Percentiles rank a stretch among this genome's conserved stretches.
These are phyloP conservation scores for Trichacis sp. DNA, from an alignment of 2,888 invertebrate genomes.

Conservation along the genomic window DNA sequence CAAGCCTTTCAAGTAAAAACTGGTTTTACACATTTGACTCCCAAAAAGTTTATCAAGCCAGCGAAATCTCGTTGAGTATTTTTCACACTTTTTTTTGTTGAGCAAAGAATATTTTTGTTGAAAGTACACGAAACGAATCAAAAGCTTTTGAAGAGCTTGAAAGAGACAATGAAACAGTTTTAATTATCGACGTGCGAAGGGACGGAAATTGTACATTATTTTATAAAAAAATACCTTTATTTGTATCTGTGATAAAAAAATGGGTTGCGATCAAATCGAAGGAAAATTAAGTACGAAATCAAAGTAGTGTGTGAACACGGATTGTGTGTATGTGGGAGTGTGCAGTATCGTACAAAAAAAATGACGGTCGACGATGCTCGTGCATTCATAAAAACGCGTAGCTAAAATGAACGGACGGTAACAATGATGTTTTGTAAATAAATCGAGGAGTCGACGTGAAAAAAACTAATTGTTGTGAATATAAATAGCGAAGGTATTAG, in stretches of 20 bases:
- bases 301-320: slow-evolving; percentile 26
- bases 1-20: slow-evolving; percentile 17
- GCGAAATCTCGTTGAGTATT: too few relatives aligned
- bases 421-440: slow-evolving; percentile 58
- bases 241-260: slow-evolving; percentile 67
- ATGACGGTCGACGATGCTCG: slow-evolving; percentile 53
- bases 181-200: slow-evolving; percentile 30
- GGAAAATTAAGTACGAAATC: slow-evolving; percentile 28
- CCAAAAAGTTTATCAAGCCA: too few relatives aligned
- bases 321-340: slow-evolving; percentile 16
- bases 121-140: not conserved
- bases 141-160: slow-evolving; percentile 9
- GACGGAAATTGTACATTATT: slow-evolving; percentile 56
- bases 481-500: slow-evolving; percentile 58
- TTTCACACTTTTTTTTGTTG: too few relatives aligned
- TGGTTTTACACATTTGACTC: slow-evolving; percentile 39
- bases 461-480: slow-evolving; percentile 61
- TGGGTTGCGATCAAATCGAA: slow-evolving; percentile 41
- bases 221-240: slow-evolving; percentile 67
- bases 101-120: too few relatives aligned
- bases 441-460: slow-evolving; percentile 45
- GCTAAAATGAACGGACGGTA: slow-evolving; percentile 45
- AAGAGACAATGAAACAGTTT: slow-evolving; percentile 13
- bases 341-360: slow-evolving; percentile 32
- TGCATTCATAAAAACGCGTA: slow-evolving; percentile 57